Conservation (phyloP, 2,888 invertebrate genomes). For the Himalopsyche tibetana region DNA sequence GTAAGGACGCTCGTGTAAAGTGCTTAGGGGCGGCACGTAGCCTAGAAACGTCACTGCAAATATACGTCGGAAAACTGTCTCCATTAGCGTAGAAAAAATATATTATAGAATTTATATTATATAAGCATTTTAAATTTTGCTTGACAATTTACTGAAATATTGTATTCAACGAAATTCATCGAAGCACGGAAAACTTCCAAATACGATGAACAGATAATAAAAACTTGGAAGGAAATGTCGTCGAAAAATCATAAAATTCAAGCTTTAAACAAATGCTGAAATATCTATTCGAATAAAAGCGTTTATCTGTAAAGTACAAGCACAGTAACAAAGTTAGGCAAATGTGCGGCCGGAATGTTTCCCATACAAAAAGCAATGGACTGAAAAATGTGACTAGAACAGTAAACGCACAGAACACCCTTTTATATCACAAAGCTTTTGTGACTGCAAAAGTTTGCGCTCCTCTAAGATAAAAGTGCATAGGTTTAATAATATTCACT, state of each 20-base stretch:
- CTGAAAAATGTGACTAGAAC: slow-evolving; percentile 53
- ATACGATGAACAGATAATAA: too few species aligned
- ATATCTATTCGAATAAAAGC: slow-evolving; percentile 28
- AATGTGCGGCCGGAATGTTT: slow-evolving; percentile 46
- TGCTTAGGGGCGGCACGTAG: too few species aligned
- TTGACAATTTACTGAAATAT: too few species aligned
- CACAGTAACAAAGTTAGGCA: slow-evolving; percentile 49
- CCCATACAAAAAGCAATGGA: slow-evolving; percentile 56
- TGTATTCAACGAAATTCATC: too few species aligned
- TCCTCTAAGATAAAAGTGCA: neutral
- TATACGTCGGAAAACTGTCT: too few species aligned
- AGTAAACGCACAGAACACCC: neutral
- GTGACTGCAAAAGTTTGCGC: slow-evolving; percentile 3
- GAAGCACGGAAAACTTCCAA: too few species aligned
- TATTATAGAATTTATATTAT: too few species aligned
- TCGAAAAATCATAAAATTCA: neutral
- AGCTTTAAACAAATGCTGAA: slow-evolving; percentile 18
- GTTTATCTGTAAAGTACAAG: neutral
- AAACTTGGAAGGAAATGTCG: neutral
- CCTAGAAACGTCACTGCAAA: too few species aligned
- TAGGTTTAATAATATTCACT: neutral
- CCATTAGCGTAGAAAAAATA: too few species aligned
- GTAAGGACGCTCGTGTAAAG: too few species aligned
- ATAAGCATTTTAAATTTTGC: too few species aligned
- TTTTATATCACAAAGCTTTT: neutral